Base-by-base conservation (phyloP, 1,140 invertebrate species). In the Scylla paramamosain region DNA sequence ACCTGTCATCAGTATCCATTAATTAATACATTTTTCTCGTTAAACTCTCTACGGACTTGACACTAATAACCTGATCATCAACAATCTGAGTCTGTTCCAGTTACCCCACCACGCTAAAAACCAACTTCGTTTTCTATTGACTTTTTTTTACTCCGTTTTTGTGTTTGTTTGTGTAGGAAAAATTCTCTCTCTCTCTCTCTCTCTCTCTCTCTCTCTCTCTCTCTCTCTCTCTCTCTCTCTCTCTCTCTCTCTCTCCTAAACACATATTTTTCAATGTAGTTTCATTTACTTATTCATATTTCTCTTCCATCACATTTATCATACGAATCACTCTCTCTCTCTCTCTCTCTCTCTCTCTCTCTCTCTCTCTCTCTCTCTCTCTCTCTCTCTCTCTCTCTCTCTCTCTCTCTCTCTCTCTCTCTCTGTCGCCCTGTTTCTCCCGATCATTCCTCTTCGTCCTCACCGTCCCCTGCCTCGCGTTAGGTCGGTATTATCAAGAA, bases 401-500 rank as follows among this genome's bases (percentile, higher is more conserved):
- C 92, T 84, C 91, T 91, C 52, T 94, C 90, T 59, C 89, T 59
- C 83, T 89, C 95, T 83, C 93, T 45, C 86, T 93, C 89, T 96
- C 83, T 48, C 52, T 32, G 12, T 20, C 39, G 45, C 48, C 88
- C 28, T 31, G 14, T 48, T 83, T 59, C 52, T 25, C 25, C 39
- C 52, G 25, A 16, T 25, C 45, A 28, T 32, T 32, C 29, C 84
- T 45, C 89, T 67, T 46, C 45, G 91, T 84, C 92, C 88, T 46
- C 93, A 14, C 86, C 94, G 48, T 96, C 25, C 0, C 45, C 31
- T 29, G 14, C 48, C 84, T 88, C 84, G 94, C 89, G 95, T 93
- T 96, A 93, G 94, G 95, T 94, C 93, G 82, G 91, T 89, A 93
- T 93, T 95, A 95, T 93, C 87, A 95, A 93, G 92, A 90, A 84